These are phyloP conservation scores for Heterochromis multidens DNA, from an alignment of 2,113 vertebrate species.

Conservation along the genomic window DNA sequence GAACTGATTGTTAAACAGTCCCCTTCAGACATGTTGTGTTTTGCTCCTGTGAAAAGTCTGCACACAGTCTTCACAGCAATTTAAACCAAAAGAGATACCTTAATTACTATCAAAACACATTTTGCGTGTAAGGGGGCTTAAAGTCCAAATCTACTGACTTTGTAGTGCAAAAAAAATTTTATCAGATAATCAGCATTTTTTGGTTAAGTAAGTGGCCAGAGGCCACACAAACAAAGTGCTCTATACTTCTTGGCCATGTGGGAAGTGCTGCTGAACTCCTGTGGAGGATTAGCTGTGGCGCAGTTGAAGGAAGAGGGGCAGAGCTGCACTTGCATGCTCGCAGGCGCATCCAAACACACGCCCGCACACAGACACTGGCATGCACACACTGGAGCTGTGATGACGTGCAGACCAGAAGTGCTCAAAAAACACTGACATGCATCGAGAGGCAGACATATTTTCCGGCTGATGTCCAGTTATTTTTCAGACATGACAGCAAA, in stretches of 20 bases:
- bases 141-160: neutral
- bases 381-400: constrained; percentile 28
- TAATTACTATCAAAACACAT: neutral
- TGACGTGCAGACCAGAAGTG: constrained; percentile 35
- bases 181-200: neutral
- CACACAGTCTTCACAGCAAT: neutral
- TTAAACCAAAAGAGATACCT: neutral
- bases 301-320: constrained; percentile 32
- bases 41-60: neutral
- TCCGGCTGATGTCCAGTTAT: constrained; percentile 42
- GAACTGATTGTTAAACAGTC: neutral
- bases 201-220: neutral
- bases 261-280: constrained; percentile 33
- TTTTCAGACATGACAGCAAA: constrained; percentile 25
- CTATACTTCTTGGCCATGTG: constrained; percentile 21
- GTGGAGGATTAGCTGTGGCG: constrained; percentile 40
- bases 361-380: constrained; percentile 16
- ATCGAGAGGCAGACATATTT: constrained; percentile 32
- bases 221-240: constrained; percentile 19
- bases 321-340: constrained; percentile 26
- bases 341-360: constrained; percentile 33
- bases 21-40: neutral
- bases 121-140: neutral
- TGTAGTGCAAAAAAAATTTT: neutral
- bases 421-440: constrained; percentile 13